Percentiles rank a stretch among this genome's conserved stretches.
These are phyloP conservation scores for Chitala chitala DNA, from an alignment of 2,113 vertebrate species.

Conservation along the genomic window DNA sequence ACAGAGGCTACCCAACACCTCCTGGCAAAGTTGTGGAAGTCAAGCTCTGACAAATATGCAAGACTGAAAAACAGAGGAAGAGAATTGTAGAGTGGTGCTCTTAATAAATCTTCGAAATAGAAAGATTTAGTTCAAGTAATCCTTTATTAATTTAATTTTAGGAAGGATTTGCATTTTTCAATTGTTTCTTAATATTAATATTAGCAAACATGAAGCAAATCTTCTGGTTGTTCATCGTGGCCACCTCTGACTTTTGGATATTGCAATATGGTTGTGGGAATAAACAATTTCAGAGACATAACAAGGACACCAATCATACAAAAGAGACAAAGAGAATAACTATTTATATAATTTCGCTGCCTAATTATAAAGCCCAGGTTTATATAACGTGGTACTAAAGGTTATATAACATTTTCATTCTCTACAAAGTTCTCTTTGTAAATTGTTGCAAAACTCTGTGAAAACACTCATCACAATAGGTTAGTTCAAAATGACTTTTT, in stretches of 20 bases:
- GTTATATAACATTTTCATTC: background rate
- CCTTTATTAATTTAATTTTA: background rate
- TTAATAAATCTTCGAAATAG: background rate
- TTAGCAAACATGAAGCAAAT: background rate
- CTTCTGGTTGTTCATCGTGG: background rate
- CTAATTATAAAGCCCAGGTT: background rate
- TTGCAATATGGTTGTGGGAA: background rate
- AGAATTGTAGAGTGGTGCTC: background rate
- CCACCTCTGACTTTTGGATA: background rate
- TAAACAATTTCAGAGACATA: background rate
- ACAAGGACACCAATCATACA: background rate
- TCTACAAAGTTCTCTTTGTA: background rate
- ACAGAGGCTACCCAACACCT: background rate
- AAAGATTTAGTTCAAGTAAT: background rate
- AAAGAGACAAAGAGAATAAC: background rate
- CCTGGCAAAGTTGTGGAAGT: background rate
- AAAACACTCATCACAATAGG: background rate
- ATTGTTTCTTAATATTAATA: background rate
- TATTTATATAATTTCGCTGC: background rate
- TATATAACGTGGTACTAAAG: background rate
- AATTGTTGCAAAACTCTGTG: background rate
- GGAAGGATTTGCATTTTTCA: background rate
- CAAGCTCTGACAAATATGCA: background rate
- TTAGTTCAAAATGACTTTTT: background rate
- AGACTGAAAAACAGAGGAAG: background rate